Evolutionary conservation across 37 sponge, comb jelly and placozoan genomes (phyloP), one percentile per base, ranked within the genome.

Genomic region (Petrosia ficiformis): DNA sequence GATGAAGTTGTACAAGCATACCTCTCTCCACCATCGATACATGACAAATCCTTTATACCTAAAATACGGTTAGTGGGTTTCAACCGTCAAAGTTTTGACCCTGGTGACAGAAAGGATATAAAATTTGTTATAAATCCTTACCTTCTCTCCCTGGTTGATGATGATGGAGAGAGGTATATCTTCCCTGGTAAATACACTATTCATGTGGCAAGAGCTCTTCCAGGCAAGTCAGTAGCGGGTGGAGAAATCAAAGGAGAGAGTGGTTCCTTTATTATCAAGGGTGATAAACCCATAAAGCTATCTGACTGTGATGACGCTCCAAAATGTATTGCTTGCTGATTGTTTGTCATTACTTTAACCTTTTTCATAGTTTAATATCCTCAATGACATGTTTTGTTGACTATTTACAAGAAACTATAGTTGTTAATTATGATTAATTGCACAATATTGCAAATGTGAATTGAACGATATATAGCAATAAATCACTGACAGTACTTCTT

Each of bases 1-100:
- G 89, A 89, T 44, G 89, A 89, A 61, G 84, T 89, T 35, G 43
- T 83, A 28, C 80, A 83, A 59, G 44, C 83, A 26, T 89, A 89
- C 76, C 38, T 89, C 19, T 38, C 68, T 48, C 80, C 72, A 39
- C 63, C 63, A 61, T n/a, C 22, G 6, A 38, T 79, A 22, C 56
- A 29, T 19, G 71, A 52, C 28, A 30, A 70, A 1, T 30, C 70
- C 1, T 80, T 71, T 40, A 3, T 69, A 37, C 84, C 84, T 25
- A 83, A 69, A 0, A 37, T 70, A 1, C 59, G 78, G 72, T 65
- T 89, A 8, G 71, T 89, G 36, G 89, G 80, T 16, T 78, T 89
- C 58, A 61, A 73, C 37, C 57, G 84, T 48, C 60, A 52, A 5
- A 26, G 28, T 6, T 24, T 82, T 11, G 48, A 63, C 22, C 73